Conservation (phyloP, 2,113 vertebrate species). For the Nannospalax galili region DNA sequence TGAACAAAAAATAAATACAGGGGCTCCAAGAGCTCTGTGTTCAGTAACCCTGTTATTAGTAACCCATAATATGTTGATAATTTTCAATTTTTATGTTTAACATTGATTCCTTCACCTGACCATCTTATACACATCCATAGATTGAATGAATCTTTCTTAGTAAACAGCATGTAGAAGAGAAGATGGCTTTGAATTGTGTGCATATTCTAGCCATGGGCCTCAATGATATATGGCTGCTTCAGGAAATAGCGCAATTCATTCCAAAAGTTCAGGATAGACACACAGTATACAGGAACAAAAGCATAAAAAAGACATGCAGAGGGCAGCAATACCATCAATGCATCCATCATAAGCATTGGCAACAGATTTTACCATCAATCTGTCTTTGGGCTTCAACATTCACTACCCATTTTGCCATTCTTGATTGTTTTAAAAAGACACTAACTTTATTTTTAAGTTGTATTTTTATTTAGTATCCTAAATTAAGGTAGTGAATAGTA, state of each 20-base stretch:
- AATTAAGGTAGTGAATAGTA: slow-evolving; percentile 49
- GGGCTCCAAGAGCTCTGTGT: background rate
- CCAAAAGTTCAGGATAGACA: slow-evolving; percentile 42
- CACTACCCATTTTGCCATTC: background rate
- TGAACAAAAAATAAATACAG: slow-evolving; percentile 1
- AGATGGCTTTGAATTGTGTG: slow-evolving; percentile 60
- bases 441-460: slow-evolving; percentile 57
- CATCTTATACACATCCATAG: background rate
- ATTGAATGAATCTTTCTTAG: slow-evolving; percentile 51
- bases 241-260: slow-evolving; percentile 64
- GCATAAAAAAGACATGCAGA: slow-evolving; percentile 54
- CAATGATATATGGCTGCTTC: slow-evolving; percentile 64
- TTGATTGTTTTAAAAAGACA: slow-evolving; percentile 45
- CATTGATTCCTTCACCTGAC: slow-evolving; percentile 7
- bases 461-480: slow-evolving; percentile 20
- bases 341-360: background rate
- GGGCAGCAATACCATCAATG: background rate
- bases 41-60: background rate
- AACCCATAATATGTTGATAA: background rate
- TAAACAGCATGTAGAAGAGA: slow-evolving; percentile 62
- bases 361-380: background rate
- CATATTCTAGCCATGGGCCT: slow-evolving; percentile 49
- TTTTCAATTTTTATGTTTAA: background rate
- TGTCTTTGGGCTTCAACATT: slow-evolving; percentile 5
- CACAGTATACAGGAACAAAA: background rate